Base-by-base conservation (phyloP, 53 echinoderm and acorn worm genomes). In the Zoroaster sp. region DNA sequence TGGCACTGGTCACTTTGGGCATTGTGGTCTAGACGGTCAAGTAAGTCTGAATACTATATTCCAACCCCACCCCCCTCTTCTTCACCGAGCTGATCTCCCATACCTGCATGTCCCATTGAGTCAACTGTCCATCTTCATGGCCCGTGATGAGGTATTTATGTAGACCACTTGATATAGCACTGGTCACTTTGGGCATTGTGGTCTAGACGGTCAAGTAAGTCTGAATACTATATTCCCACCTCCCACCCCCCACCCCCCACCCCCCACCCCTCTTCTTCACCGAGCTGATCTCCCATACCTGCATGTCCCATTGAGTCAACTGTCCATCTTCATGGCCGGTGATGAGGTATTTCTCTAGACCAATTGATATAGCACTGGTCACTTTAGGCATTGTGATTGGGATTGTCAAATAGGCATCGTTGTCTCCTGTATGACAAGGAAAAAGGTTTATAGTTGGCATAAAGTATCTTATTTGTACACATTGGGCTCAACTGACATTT, bases 81-180 rank as follows among this genome's bases (percentile, higher is more conserved):
- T 7, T 7, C 18, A 20, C 7, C 7, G 7, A 10, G 31, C 18
- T 10, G 13, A 4, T 1, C 2, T 42, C 3, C 14, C 25, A 49
- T 89, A 95, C 98, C 98, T 95, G 92, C 40, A 95, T 69, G 51
- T 97, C 95, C 94, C 95, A 97, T 18, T 92, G 87, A 17, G 45
- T 46, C 12, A 95, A 47, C 21, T 75, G 46, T 32, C 95, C 98
- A 72, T 93, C 87, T 17, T 97, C 95, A 75, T 97, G 98, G 1
- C 95, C 98, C 4, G 95, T 89, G 23, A 97, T 88, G 43, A 97
- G 86, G 68, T n/a, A n/a, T n/a, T n/a, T n/a, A n/a, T n/a, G n/a
- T n/a, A n/a, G n/a, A n/a, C n/a, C n/a, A n/a, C n/a, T n/a, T n/a
- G n/a, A n/a, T n/a, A n/a, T n/a, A n/a, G n/a, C n/a, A n/a, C n/a